Evolutionary conservation across 2,113 vertebrate species (phyloP).

Genomic region (Gallinago undulata): DNA sequence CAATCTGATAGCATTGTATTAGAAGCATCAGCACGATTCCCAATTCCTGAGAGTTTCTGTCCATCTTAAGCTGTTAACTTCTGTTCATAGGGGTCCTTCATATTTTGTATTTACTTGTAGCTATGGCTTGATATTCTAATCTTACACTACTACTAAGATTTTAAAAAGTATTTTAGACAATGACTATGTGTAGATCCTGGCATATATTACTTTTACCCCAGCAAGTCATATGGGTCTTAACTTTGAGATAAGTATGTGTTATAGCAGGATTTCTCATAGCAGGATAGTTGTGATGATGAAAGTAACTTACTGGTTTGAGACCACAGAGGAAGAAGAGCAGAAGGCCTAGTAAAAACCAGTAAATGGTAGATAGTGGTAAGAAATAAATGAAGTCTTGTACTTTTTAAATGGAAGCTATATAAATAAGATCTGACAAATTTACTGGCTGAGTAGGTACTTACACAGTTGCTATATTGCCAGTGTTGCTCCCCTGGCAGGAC

Average conservation of each 20-base stretch:
- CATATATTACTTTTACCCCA: background rate
- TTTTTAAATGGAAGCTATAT: background rate
- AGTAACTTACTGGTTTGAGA: background rate
- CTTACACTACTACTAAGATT: background rate
- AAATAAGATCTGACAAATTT: background rate
- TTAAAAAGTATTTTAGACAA: background rate
- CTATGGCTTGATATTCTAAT: accelerated
- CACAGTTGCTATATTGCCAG: background rate
- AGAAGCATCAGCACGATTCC: background rate
- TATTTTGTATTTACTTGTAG: background rate
- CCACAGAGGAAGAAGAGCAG: background rate
- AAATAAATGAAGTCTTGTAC: background rate
- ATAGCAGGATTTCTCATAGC: too few relatives aligned
- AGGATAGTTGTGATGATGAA: background rate
- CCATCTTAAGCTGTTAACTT: background rate
- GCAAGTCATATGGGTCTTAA: background rate
- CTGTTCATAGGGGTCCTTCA: background rate
- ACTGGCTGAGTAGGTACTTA: background rate
- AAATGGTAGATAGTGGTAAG: background rate
- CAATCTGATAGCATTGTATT: background rate
- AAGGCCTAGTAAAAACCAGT: background rate
- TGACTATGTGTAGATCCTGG: background rate
- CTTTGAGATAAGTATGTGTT: background rate
- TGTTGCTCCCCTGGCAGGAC: background rate
- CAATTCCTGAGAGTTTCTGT: background rate